Evolutionary conservation across 2,888 invertebrate genomes (phyloP).

Genomic region (Smittia sp.): DNA sequence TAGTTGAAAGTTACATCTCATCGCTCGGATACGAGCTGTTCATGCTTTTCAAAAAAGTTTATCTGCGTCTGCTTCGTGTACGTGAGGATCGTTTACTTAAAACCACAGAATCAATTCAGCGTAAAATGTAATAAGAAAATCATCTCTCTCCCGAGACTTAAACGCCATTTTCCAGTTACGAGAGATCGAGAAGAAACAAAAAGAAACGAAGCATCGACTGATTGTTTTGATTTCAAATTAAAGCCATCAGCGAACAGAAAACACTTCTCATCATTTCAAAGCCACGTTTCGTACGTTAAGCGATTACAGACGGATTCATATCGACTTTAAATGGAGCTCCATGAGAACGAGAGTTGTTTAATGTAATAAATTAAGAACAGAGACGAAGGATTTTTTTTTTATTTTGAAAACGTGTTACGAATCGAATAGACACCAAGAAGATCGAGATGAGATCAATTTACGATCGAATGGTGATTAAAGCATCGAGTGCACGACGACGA

Average conservation of each 20-base stretch:
- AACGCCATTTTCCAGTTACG: conserved; percentile 39
- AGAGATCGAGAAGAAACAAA: conserved; percentile 18
- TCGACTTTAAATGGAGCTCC: conserved; percentile 18
- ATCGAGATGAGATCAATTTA: conserved; percentile 25
- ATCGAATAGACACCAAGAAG: conserved; percentile 10
- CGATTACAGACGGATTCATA: conserved; percentile 14
- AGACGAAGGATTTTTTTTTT: not conserved
- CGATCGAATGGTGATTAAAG: conserved; percentile 11
- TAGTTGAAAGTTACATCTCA: not conserved
- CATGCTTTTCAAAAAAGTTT: conserved; percentile 15
- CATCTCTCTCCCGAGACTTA: conserved; percentile 18
- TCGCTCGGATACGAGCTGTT: not conserved
- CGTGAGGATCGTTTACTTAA: conserved; percentile 32
- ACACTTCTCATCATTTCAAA: conserved; percentile 36
- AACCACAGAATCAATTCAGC: conserved; percentile 26
- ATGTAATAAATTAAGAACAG: conserved; percentile 13
- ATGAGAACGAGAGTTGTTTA: conserved; percentile 19
- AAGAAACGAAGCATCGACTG: conserved; percentile 12
- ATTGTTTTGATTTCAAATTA: conserved; percentile 41
- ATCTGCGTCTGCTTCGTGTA: conserved; percentile 1
- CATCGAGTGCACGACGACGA: conserved; percentile 26
- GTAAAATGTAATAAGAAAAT: conserved; percentile 33
- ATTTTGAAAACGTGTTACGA: conserved; percentile 9
- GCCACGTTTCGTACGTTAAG: conserved; percentile 16
- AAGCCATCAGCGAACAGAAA: conserved; percentile 33